phyloP scores from a whole-genome alignment of 2,797 vertebrate genomes.

The Falco columbarius region DNA sequence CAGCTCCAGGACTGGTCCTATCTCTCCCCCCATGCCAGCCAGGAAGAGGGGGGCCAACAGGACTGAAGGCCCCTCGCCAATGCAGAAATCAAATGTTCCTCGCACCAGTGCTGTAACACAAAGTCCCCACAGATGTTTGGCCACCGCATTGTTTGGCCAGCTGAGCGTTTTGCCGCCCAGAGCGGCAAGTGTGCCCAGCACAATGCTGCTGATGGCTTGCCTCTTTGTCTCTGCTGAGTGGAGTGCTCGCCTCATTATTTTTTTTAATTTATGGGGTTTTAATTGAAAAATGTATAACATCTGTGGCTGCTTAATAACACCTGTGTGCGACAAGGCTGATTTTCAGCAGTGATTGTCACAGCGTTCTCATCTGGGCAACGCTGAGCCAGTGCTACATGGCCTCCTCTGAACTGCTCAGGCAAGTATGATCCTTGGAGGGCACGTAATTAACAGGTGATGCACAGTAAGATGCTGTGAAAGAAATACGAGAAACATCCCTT shows the following conservation, averaged over 20 bases:
- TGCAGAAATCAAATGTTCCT: background rate
- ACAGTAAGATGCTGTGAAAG: background rate
- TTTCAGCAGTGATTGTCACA: constrained; percentile 14
- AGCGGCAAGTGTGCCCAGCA: background rate
- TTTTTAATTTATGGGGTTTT: constrained; percentile 42
- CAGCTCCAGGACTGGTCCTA: background rate
- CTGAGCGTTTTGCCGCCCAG: background rate
- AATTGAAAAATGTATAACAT: constrained; percentile 58
- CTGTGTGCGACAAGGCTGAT: background rate
- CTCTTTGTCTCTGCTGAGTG: background rate
- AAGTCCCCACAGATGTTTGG: background rate
- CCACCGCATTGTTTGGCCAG: background rate
- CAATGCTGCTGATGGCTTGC: background rate
- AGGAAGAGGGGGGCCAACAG: accelerated
- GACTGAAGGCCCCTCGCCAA: background rate
- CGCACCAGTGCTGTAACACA: background rate
- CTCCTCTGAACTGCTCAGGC: background rate
- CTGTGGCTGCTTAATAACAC: constrained; percentile 64
- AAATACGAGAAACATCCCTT: background rate
- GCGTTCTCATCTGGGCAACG: background rate
- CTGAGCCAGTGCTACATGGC: background rate
- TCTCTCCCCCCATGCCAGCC: background rate
- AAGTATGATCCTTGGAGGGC: background rate
- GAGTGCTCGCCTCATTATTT: background rate
- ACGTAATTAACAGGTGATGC: background rate